Conservation (phyloP, 2,797 vertebrate genomes). For the Neoniphon sammara region DNA sequence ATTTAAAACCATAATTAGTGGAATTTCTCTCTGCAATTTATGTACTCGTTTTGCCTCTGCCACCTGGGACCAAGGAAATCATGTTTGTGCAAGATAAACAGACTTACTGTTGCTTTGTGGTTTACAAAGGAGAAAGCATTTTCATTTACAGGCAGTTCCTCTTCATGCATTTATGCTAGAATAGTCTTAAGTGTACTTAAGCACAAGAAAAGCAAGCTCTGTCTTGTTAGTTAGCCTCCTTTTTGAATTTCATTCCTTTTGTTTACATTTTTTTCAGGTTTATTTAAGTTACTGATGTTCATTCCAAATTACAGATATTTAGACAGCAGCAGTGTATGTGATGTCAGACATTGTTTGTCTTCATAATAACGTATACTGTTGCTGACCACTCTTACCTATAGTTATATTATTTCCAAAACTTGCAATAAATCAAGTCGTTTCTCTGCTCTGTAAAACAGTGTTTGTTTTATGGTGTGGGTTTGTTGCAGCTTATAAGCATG, state of each 20-base stretch:
- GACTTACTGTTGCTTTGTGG: background rate
- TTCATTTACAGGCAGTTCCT: slow-evolving; percentile 21
- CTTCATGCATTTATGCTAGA: slow-evolving; percentile 46
- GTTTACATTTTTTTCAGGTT: slow-evolving; percentile 60
- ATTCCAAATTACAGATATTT: slow-evolving; percentile 48
- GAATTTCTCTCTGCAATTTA: slow-evolving; percentile 20
- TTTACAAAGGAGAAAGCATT: slow-evolving; percentile 9
- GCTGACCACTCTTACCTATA: slow-evolving; percentile 44
- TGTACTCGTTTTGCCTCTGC: slow-evolving; percentile 17
- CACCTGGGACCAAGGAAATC: slow-evolving; percentile 52
- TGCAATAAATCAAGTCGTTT: slow-evolving; percentile 73
- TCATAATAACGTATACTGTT: slow-evolving; percentile 39
- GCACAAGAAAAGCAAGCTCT: slow-evolving; percentile 26
- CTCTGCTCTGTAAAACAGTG: slow-evolving; percentile 36
- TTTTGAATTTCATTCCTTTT: slow-evolving; percentile 56
- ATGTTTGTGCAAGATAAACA: slow-evolving; percentile 16
- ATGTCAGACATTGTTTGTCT: slow-evolving; percentile 52
- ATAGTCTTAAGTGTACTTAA: slow-evolving; percentile 63
- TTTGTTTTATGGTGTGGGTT: background rate
- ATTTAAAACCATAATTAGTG: slow-evolving; percentile 28
- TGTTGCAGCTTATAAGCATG: background rate
- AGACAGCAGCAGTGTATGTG: slow-evolving; percentile 17
- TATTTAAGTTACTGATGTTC: slow-evolving; percentile 54
- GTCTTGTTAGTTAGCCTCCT: slow-evolving; percentile 27
- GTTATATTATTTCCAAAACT: slow-evolving; percentile 47